Percentiles rank a stretch among this genome's conserved stretches.
Evolutionary conservation across 2,113 vertebrate genomes (phyloP).

Genomic region (Ia io): DNA sequence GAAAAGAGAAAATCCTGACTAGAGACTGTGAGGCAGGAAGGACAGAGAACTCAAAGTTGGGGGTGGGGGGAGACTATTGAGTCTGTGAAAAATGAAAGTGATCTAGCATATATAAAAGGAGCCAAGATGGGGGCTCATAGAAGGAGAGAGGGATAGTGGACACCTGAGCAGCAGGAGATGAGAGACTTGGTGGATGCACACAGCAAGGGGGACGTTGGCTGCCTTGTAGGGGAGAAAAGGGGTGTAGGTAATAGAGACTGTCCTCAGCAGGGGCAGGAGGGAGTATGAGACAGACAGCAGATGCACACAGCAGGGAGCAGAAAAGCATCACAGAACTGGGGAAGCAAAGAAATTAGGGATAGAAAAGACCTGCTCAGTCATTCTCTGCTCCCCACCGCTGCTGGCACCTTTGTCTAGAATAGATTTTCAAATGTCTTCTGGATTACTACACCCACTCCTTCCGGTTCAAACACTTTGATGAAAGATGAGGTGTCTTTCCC

Average conservation of each 20-base stretch:
- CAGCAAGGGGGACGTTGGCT: conserved; percentile 51
- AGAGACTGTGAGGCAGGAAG: background rate
- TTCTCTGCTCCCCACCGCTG: background rate
- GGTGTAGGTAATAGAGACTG: background rate
- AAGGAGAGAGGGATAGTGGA: conserved; percentile 12
- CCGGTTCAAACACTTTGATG: background rate
- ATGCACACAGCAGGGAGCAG: conserved; percentile 75
- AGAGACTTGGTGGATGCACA: conserved; percentile 45
- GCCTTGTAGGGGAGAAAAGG: conserved; percentile 52
- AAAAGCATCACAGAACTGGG: conserved; percentile 57
- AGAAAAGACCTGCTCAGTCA: conserved; percentile 36
- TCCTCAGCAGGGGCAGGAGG: conserved; percentile 22
- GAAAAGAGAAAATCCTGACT: background rate
- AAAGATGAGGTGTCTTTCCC: background rate
- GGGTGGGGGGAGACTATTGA: background rate
- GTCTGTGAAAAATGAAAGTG: background rate
- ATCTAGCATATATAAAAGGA: background rate
- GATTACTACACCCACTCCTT: background rate
- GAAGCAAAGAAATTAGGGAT: background rate
- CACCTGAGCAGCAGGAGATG: conserved; percentile 12
- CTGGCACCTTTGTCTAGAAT: background rate
- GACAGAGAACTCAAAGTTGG: background rate
- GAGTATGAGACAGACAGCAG: conserved; percentile 75
- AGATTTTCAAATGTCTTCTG: conserved; percentile 32
- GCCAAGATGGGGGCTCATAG: background rate